phyloP scores from a whole-genome alignment of 1,140 invertebrate species.

The Parapsyche elsis region DNA sequence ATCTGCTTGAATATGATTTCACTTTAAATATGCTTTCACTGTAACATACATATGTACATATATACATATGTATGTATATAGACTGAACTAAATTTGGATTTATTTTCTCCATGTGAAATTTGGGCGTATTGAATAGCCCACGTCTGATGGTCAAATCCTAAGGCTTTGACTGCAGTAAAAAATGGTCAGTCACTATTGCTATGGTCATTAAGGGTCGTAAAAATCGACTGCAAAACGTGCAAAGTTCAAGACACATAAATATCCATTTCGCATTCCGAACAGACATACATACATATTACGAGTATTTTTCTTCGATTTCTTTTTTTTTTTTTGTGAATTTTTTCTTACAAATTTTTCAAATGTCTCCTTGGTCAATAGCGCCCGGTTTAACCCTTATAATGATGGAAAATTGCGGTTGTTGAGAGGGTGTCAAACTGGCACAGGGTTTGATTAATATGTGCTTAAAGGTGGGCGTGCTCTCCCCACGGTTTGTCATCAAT shows the following conservation, averaged over 20 bases:
- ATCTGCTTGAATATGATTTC: too few species aligned
- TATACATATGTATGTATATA: too few species aligned
- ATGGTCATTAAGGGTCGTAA: conserved; percentile 13
- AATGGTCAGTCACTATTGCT: not conserved
- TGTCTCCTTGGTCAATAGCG: too few species aligned
- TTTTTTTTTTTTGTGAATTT: too few species aligned
- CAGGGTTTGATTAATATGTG: conserved; percentile 1
- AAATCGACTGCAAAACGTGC: not conserved
- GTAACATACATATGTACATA: too few species aligned
- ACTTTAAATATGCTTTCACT: too few species aligned
- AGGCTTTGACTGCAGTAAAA: not conserved
- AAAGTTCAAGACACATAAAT: not conserved
- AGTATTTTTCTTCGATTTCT: too few species aligned
- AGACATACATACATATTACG: too few species aligned
- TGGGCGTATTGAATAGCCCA: not conserved
- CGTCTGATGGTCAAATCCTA: not conserved
- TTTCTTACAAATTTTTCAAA: too few species aligned
- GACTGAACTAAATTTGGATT: too few species aligned
- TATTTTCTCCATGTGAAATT: too few species aligned
- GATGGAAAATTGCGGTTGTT: not conserved
- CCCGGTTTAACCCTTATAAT: not conserved
- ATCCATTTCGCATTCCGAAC: conserved; percentile 1
- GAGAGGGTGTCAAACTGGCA: not conserved
- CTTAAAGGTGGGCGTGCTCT: not conserved
- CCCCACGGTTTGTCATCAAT: conserved; percentile 15